Evolutionary conservation across 2,113 vertebrate genomes (phyloP).

Genomic region (Caranx ignobilis): DNA sequence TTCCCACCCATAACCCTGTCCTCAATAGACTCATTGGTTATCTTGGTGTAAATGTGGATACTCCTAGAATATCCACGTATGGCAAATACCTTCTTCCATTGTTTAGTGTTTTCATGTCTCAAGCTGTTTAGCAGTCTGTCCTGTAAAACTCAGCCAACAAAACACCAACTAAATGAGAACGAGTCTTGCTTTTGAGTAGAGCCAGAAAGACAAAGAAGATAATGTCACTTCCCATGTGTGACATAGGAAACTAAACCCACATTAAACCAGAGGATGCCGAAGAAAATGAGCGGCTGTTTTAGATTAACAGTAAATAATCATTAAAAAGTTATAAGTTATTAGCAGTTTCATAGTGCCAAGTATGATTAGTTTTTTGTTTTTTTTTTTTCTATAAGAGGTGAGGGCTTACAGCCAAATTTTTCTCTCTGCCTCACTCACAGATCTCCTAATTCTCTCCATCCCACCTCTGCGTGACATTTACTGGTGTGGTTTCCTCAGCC

Average conservation of each 20-base stretch:
- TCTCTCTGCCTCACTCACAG: slow-evolving; percentile 5
- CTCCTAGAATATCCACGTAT: neutral
- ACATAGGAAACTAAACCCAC: slow-evolving; percentile 24
- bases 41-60: too few species aligned
- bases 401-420: slow-evolving; percentile 31
- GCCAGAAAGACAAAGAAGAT: slow-evolving; percentile 43
- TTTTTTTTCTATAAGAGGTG: slow-evolving; percentile 48
- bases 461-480: slow-evolving; percentile 44
- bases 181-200: slow-evolving; percentile 31
- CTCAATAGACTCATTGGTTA: too few species aligned
- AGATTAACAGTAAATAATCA: slow-evolving; percentile 52
- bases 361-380: slow-evolving; percentile 35
- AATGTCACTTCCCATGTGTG: slow-evolving; percentile 40
- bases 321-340: slow-evolving; percentile 51
- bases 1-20: too few species aligned
- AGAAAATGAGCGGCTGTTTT: slow-evolving; percentile 39
- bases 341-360: slow-evolving; percentile 55
- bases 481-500: slow-evolving; percentile 10
- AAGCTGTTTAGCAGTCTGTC: slow-evolving; percentile 9
- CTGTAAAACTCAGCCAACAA: neutral
- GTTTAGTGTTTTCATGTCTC: slow-evolving; percentile 3
- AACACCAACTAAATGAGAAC: slow-evolving; percentile 22
- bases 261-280: slow-evolving; percentile 15
- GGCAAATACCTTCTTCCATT: neutral
- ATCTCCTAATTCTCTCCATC: neutral